These are phyloP conservation scores for Lagorchestes hirsutus DNA, from an alignment of 2,797 vertebrate genomes.

Conservation along the genomic window DNA sequence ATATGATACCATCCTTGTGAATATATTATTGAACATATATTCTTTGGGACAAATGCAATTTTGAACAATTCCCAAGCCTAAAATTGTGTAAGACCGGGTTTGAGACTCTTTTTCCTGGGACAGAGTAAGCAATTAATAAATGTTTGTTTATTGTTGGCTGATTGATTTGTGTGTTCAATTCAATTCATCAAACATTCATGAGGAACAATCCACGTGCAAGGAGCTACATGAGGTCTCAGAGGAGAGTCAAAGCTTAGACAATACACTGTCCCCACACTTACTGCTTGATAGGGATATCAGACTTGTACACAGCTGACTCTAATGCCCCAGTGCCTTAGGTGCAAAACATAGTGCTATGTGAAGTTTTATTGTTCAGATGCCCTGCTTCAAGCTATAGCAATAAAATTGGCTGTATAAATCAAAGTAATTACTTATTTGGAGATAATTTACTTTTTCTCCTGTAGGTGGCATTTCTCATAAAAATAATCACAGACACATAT, in stretches of 20 bases:
- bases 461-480: background rate
- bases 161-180: background rate
- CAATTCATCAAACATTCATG: background rate
- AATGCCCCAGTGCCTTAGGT: background rate
- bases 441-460: background rate
- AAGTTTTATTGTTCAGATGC: background rate
- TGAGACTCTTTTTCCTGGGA: background rate
- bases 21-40: slow-evolving; percentile 21
- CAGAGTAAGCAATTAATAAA: background rate
- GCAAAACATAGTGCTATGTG: background rate
- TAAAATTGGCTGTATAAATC: background rate
- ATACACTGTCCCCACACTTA: background rate
- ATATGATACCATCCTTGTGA: background rate
- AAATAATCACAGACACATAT: background rate
- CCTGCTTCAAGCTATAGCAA: background rate
- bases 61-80: background rate
- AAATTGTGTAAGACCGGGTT: background rate
- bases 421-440: background rate
- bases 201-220: background rate
- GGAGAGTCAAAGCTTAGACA: background rate
- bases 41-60: background rate
- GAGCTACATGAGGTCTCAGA: background rate
- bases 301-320: background rate
- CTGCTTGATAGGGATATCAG: background rate
- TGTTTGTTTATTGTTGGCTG: background rate